Conservation (phyloP, 2,888 invertebrate species). For the Agelastica alni region DNA sequence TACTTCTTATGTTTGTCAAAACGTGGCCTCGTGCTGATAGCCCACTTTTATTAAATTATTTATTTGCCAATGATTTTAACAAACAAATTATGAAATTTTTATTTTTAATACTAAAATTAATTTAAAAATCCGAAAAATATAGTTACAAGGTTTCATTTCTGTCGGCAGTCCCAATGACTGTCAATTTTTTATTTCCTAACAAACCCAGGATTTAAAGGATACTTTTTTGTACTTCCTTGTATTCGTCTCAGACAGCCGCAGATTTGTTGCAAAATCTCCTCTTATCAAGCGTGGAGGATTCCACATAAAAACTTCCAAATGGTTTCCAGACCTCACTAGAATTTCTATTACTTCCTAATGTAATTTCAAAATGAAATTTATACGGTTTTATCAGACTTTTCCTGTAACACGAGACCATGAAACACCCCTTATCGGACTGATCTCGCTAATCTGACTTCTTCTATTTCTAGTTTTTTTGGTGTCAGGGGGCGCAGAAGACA, state of each 20-base stretch:
- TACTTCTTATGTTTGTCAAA: no score
- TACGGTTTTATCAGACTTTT: slow-evolving; percentile 9
- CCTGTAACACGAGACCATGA: slow-evolving; percentile 10
- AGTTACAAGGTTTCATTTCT: no score
- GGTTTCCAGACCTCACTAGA: slow-evolving; percentile 2
- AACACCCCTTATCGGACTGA: slow-evolving; percentile 46
- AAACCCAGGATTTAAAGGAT: slow-evolving; percentile 6
- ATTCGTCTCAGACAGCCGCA: background rate
- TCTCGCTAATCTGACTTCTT: slow-evolving; percentile 53
- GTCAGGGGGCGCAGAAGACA: slow-evolving; percentile 48
- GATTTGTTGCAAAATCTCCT: slow-evolving; percentile 1
- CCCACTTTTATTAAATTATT: no score
- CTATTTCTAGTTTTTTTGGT: slow-evolving; percentile 52
- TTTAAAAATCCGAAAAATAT: no score
- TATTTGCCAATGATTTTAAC: no score
- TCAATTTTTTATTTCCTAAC: no score
- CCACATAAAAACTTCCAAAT: background rate
- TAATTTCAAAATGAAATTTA: slow-evolving; percentile 11
- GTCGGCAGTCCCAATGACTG: no score
- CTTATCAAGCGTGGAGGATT: background rate
- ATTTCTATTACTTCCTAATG: slow-evolving; percentile 14
- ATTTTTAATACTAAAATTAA: no score
- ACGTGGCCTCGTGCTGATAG: no score
- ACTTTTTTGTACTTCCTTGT: slow-evolving; percentile 1
- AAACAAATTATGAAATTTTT: no score